Evolutionary conservation across 35 echinoderm and acorn worm genomes (phyloP).

Genomic region (Patiria miniata): DNA sequence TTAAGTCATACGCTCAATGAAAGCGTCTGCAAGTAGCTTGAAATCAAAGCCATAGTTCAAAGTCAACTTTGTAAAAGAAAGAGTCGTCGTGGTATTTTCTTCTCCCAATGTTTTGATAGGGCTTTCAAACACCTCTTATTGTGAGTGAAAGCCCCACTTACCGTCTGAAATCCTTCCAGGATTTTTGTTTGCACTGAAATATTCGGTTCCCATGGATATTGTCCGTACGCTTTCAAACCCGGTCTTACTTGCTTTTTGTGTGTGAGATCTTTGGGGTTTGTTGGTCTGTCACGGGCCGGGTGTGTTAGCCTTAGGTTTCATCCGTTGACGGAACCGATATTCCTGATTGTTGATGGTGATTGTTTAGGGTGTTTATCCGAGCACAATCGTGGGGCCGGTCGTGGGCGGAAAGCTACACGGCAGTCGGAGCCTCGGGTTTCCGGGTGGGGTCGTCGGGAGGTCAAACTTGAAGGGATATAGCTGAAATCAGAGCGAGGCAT

Average conservation of each 20-base stretch:
- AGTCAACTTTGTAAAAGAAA: too few species aligned
- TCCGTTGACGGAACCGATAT: not conserved
- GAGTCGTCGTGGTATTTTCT: too few species aligned
- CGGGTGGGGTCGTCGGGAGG: not conserved
- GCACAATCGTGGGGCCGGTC: not conserved
- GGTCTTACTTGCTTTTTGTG: not conserved
- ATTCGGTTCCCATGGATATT: constrained; percentile 21
- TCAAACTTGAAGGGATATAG: not conserved
- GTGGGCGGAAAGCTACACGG: not conserved
- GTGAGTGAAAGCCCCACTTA: not conserved
- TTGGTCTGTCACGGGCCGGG: not conserved
- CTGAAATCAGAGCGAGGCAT: too few species aligned
- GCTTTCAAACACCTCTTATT: too few species aligned
- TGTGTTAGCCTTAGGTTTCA: not conserved
- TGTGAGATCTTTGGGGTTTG: not conserved
- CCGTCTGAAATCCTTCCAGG: not conserved
- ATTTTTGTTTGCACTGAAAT: not conserved
- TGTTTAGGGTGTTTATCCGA: constrained; percentile 3
- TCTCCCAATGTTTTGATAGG: too few species aligned
- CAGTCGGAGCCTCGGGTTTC: not conserved
- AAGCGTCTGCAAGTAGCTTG: too few species aligned
- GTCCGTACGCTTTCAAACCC: not conserved
- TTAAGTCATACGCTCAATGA: too few species aligned
- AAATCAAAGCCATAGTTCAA: too few species aligned
- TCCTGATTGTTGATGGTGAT: constrained; percentile 22